These are phyloP conservation scores for Anaspis maculata DNA, from an alignment of 2,888 invertebrate species.

Conservation along the genomic window DNA sequence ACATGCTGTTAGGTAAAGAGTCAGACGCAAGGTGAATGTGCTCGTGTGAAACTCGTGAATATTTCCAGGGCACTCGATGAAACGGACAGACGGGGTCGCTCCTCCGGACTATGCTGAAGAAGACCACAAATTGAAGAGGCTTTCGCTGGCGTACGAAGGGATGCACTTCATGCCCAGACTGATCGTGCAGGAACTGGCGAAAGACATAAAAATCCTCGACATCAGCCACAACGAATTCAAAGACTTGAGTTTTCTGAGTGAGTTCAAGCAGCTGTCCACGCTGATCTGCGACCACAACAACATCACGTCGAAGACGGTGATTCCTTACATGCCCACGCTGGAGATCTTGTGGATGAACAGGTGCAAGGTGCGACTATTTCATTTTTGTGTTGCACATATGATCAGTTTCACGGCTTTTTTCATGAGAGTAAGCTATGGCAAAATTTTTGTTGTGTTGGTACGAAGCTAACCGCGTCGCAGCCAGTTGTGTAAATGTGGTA, in stretches of 20 bases:
- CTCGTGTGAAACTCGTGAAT: too few relatives aligned
- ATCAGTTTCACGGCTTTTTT: too few relatives aligned
- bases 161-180: slow-evolving; percentile 56
- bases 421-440: too few relatives aligned
- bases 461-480: too few relatives aligned
- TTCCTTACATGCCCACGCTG: slow-evolving; percentile 65
- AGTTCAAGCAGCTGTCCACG: slow-evolving; percentile 65
- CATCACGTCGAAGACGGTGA: slow-evolving; percentile 57
- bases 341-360: slow-evolving; percentile 70
- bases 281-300: slow-evolving; percentile 76
- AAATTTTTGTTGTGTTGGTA: too few relatives aligned
- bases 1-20: slow-evolving; percentile 34
- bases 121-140: slow-evolving; percentile 49
- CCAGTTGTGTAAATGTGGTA: too few relatives aligned
- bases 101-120: slow-evolving; percentile 19
- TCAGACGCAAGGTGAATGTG: too few relatives aligned
- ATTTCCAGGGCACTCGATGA: too few relatives aligned
- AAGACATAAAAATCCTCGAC: slow-evolving; percentile 56
- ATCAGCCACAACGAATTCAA: slow-evolving; percentile 69
- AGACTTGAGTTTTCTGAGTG: slow-evolving; percentile 62
- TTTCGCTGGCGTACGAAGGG: slow-evolving; percentile 64
- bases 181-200: slow-evolving; percentile 54
- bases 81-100: too few relatives aligned
- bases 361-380: slow-evolving; percentile 46
- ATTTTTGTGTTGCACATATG: background rate